These are phyloP conservation scores for Phasia obesa DNA, from an alignment of 2,888 invertebrate species.

Conservation along the genomic window DNA sequence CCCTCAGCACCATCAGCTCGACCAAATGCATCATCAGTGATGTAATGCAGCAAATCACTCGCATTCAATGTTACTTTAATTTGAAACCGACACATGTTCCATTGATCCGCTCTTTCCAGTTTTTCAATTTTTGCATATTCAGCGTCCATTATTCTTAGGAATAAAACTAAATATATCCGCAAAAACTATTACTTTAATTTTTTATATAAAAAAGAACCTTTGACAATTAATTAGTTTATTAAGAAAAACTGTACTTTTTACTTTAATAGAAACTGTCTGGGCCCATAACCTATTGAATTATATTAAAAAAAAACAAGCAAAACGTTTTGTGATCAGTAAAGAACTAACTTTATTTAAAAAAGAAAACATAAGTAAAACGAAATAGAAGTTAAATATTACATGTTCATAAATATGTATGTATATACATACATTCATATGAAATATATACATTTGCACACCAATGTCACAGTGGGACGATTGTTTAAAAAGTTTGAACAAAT, in stretches of 20 bases:
- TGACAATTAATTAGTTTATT: too few species aligned
- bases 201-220: background rate
- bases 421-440: too few species aligned
- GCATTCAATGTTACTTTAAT: constrained; percentile 55
- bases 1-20: background rate
- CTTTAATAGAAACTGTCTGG: constrained; percentile 46
- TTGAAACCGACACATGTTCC: constrained; percentile 61
- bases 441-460: too few species aligned
- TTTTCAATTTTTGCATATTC: constrained; percentile 57
- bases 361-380: background rate
- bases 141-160: constrained; percentile 29
- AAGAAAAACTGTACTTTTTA: constrained; percentile 7
- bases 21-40: constrained; percentile 15
- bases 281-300: constrained; percentile 51
- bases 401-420: too few species aligned
- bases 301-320: background rate
- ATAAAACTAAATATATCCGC: constrained; percentile 26
- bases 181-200: constrained; percentile 4
- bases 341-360: background rate
- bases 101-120: constrained; percentile 43
- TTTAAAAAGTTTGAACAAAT: too few species aligned
- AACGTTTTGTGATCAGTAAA: background rate
- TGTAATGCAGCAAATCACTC: constrained; percentile 45
- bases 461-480: too few species aligned
- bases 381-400: too few species aligned